Evolutionary conservation across 1,140 invertebrate species (phyloP).

Genomic region (Lepidostoma basale): DNA sequence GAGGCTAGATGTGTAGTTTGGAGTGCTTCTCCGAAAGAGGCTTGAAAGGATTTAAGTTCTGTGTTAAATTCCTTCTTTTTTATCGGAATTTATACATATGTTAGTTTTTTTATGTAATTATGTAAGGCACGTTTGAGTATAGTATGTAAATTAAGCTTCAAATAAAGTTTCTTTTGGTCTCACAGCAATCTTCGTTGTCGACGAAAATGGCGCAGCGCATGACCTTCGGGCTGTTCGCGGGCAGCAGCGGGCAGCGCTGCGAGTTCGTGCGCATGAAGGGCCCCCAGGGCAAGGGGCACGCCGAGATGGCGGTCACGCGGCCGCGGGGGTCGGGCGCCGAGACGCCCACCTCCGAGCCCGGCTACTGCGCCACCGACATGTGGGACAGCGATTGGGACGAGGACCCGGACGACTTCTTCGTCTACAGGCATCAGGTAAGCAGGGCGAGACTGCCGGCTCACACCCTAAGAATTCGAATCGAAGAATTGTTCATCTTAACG

Average conservation of each 20-base stretch:
- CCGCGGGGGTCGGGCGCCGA: constrained; percentile 89
- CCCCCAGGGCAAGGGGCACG: constrained; percentile 94
- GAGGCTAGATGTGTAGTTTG: no score
- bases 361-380: constrained; percentile 80
- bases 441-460: constrained; percentile 48
- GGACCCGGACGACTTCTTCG: constrained; percentile 83
- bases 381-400: constrained; percentile 88
- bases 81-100: no score
- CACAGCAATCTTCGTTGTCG: constrained; percentile 86
- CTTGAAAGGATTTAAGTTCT: no score
- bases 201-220: constrained; percentile 95
- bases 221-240: constrained; percentile 90
- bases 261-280: constrained; percentile 99
- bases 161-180: no score
- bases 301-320: constrained; percentile 96
- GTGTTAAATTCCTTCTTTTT: no score
- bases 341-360: constrained; percentile 93
- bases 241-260: constrained; percentile 77
- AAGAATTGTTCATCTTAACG: no score
- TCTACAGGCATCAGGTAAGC: constrained; percentile 77
- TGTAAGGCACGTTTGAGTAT: no score
- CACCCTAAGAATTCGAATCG: no score
- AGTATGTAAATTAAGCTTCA: no score
- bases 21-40: no score
- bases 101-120: no score